Evolutionary conservation across 1,140 invertebrate genomes (phyloP), one percentile per base, ranked within the genome.

Genomic region (Bombus breviceps): DNA sequence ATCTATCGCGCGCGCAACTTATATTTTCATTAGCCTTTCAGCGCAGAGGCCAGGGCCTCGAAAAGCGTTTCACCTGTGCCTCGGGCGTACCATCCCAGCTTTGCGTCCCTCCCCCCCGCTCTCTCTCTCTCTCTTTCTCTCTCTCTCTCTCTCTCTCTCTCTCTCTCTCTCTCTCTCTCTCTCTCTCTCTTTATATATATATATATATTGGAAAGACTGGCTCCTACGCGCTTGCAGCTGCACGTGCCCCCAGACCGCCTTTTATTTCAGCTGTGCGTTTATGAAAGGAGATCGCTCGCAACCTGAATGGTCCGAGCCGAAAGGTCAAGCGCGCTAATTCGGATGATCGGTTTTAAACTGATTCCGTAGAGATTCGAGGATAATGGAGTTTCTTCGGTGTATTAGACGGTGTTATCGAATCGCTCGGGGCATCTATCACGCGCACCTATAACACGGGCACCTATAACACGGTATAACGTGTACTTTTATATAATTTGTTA

Each of bases 11-110:
- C 47, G 47, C 57, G 77, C 34, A 81, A 85, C 77, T 85, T 85
- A 85, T 85, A 85, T 85, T 81, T 85, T 85, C 84, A 85, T 85
- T 85, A 85, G 84, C 84, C 84, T 81, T 85, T 85, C 84, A 85
- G 28, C 34, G 41, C 53, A 8, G 47, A 41, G 75, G 47, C 39
- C 76, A 34, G 9, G n/a, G 53, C 59, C 87, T 86, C 77, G 34
- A 47, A 81, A 84, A 84, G n/a, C 64, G 81, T 72, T 79, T 76
- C 75, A 87, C 75, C 81, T 84, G 81, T 72, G 81, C 86, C 64
- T 83, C 71, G 41, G 53, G 77, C 64, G 59, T 62, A 68, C 37
- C 43, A 53, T 22, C 47, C 59, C 59, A 1, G 12, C 4, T 62
- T n/a, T n/a, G 6, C 18, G 18, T 1, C 1, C 1, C n/a, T n/a